Conservation (phyloP, 2,888 invertebrate genomes). For the Hydriomena furcata region DNA sequence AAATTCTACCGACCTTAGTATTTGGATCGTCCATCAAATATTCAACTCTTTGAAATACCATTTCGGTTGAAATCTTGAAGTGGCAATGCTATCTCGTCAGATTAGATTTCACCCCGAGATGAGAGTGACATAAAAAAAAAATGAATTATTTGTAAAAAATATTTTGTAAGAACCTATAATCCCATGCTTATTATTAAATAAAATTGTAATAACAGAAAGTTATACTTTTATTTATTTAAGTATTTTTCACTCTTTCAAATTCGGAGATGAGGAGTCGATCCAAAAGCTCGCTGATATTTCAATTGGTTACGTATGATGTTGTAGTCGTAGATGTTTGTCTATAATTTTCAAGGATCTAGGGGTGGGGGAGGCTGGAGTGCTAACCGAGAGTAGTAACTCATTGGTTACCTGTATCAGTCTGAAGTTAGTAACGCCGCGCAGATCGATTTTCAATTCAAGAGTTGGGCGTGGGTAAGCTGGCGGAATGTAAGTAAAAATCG, state of each 20-base stretch:
- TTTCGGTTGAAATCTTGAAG: constrained; percentile 18
- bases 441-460: constrained; percentile 6
- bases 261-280: neutral
- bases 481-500: neutral
- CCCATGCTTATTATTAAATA: constrained; percentile 6
- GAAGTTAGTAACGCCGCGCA: constrained; percentile 13
- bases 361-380: constrained; percentile 1
- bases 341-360: neutral
- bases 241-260: neutral
- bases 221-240: too few relatives aligned
- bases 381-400: neutral
- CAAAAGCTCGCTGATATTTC: neutral
- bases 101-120: constrained; percentile 20
- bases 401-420: constrained; percentile 9
- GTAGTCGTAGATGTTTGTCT: neutral
- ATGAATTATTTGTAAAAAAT: too few relatives aligned
- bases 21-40: constrained; percentile 10
- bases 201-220: too few relatives aligned
- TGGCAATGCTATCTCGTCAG: constrained; percentile 10
- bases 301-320: neutral
- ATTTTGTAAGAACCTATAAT: constrained; percentile 8
- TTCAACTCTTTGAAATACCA: constrained; percentile 11
- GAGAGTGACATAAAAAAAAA: constrained; percentile 12
- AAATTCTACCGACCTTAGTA: constrained; percentile 38
- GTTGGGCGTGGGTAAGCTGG: neutral